phyloP scores from a whole-genome alignment of 2,888 invertebrate species.

The Caenorhabditis sp. region DNA sequence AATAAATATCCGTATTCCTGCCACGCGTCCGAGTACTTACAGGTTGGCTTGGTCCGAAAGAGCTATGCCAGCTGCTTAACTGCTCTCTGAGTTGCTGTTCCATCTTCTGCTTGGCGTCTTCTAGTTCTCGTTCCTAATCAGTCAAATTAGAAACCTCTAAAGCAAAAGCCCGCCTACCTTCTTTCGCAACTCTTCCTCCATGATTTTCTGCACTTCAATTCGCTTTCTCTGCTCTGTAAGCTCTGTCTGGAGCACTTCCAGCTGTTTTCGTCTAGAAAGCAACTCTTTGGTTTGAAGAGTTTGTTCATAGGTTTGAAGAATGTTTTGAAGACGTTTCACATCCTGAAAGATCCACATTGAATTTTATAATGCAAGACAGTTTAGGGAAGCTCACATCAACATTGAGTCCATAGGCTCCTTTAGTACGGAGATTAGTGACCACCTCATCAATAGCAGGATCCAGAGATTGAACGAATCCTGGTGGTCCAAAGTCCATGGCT shows the following conservation, averaged over 20 bases:
- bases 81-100: constrained; percentile 64
- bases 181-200: constrained; percentile 61
- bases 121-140: constrained; percentile 64
- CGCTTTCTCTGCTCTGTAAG: constrained; percentile 63
- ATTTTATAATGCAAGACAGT: not conserved
- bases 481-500: constrained; percentile 55
- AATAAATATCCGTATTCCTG: no score
- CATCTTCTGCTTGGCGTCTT: constrained; percentile 58
- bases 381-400: constrained; percentile 58
- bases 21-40: not conserved
- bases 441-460: constrained; percentile 65
- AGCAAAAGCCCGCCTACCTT: constrained; percentile 35
- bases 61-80: constrained; percentile 61
- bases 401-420: constrained; percentile 54
- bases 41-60: constrained; percentile 51
- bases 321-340: constrained; percentile 63
- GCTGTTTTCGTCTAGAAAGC: constrained; percentile 60
- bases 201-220: constrained; percentile 62
- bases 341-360: constrained; percentile 47
- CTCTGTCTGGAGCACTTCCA: constrained; percentile 66
- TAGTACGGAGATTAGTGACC: constrained; percentile 58
- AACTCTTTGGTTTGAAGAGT: constrained; percentile 69
- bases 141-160: not conserved
- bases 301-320: constrained; percentile 66
- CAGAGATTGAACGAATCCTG: constrained; percentile 57